Percentiles rank a stretch among this genome's conserved stretches.
These are phyloP conservation scores for Amphipoea oculea DNA, from an alignment of 2,888 invertebrate genomes.

Conservation along the genomic window DNA sequence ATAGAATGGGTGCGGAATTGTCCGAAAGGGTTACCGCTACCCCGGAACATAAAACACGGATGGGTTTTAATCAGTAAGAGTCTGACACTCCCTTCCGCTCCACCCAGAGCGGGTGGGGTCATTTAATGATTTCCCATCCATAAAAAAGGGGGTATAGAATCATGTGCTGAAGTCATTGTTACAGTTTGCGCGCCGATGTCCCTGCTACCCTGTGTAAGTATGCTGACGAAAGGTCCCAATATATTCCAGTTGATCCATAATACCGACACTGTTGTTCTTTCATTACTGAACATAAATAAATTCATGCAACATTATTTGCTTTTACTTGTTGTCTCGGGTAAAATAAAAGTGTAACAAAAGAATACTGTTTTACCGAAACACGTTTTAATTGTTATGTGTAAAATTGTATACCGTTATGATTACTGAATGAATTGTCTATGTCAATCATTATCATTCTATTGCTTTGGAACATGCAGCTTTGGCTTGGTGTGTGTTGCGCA, in stretches of 20 bases:
- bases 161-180: neutral
- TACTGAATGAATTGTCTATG: constrained; percentile 16
- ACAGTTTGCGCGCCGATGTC: neutral
- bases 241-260: neutral
- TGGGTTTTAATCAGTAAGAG: no score
- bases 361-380: neutral
- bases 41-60: no score
- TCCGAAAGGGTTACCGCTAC: no score
- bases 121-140: no score
- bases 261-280: neutral
- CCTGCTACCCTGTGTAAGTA: neutral
- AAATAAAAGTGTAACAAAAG: neutral
- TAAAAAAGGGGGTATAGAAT: neutral
- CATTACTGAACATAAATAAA: neutral
- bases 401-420: neutral
- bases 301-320: constrained; percentile 4
- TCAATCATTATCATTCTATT: constrained; percentile 60
- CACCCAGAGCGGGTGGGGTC: no score
- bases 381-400: constrained; percentile 2
- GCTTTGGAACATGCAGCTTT: constrained; percentile 92
- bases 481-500: constrained; percentile 98
- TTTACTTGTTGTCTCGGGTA: constrained; percentile 8
- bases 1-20: neutral
- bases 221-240: neutral
- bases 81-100: no score